Evolutionary conservation across 2,797 vertebrate species (phyloP), one percentile per base, ranked within the genome.

Genomic region (Enteromius viviparus): DNA sequence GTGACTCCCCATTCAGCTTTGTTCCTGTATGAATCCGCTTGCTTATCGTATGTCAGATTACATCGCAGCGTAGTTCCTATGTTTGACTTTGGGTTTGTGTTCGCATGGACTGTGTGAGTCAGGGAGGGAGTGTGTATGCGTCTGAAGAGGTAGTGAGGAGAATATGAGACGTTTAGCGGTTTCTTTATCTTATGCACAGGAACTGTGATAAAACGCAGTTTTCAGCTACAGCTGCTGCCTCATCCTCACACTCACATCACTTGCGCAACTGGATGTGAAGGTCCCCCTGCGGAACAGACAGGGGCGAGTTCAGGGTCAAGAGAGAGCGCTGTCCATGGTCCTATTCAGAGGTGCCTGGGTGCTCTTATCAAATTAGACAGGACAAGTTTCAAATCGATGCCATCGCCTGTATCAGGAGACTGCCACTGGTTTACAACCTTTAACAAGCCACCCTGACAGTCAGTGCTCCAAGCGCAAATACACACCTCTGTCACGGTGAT

Each of bases 261-360:
- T 51, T 87, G 88, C 91, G 91, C 89, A 83, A 86, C 89, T 88
- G 90, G 87, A 89, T 84, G 88, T 92, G 87, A 85, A 60, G 87
- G 91, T 91, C 92, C 93, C 93, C 93, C 92, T 92, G 91, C 93
- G 93, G 92, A 91, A 90, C 85, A 91, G 92, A 89, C 89, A 53
- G 68, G 72, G 82, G 85, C 71, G 69, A 88, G 85, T 78, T 88
- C 81, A 91, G 92, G 94, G 94, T 92, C 92, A 94, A 91, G 90
- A 90, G 87, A 85, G 90, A 91, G 93, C 93, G 96, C 97, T 98
- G 97, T 98, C 97, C 97, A 95, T 97, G 97, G 97, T 98, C 93
- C 97, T 97, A 92, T 89, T 89, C 88, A 85, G 83, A 90, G 85
- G 89, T 90, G 86, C 83, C 93, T 91, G 93, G 92, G 92, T 93